phyloP scores from a whole-genome alignment of 2,888 invertebrate genomes.

The Zonitis immaculata region DNA sequence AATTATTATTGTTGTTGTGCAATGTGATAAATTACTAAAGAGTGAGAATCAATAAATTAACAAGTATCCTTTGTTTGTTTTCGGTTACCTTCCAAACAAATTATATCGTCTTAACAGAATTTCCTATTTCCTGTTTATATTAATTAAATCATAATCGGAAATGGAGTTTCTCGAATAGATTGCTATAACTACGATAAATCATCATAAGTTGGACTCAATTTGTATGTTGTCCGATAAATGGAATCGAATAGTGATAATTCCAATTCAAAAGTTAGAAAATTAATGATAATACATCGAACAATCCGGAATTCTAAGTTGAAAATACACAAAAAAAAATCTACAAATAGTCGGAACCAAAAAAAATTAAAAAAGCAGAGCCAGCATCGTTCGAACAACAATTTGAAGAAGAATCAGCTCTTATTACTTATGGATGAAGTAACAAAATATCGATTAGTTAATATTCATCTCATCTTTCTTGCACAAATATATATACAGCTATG shows the following conservation, averaged over 20 bases:
- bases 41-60: neutral
- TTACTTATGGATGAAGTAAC: neutral
- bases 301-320: too few species aligned
- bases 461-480: neutral
- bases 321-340: too few species aligned
- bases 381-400: neutral
- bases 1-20: neutral
- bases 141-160: too few species aligned
- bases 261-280: too few species aligned
- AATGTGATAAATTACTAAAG: neutral
- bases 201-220: too few species aligned
- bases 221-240: too few species aligned
- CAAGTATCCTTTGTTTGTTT: neutral
- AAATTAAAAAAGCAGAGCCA: too few species aligned
- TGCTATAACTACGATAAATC: too few species aligned
- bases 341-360: too few species aligned
- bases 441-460: neutral
- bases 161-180: too few species aligned
- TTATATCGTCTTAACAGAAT: neutral
- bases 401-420: neutral
- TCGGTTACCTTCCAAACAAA: neutral
- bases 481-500: neutral
- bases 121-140: neutral
- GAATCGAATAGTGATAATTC: too few species aligned
- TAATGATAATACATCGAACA: too few species aligned